Conservation (phyloP, 2,888 invertebrate genomes). For the Drosophila infuscata region DNA sequence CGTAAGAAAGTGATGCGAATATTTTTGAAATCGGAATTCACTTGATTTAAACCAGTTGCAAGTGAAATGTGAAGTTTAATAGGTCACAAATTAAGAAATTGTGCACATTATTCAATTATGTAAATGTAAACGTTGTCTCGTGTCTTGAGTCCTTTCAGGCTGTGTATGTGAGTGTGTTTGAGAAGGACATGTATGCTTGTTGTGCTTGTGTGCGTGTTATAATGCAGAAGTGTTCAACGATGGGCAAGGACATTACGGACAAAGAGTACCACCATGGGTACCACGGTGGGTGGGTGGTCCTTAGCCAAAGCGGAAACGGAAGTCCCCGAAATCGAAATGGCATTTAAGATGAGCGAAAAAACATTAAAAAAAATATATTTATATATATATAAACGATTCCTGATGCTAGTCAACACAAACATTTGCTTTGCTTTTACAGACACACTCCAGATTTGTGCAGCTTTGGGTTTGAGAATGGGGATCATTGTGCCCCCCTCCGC, state of each 20-base stretch:
- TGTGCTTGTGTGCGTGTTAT: constrained; percentile 32
- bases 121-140: constrained; percentile 29
- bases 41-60: constrained; percentile 36
- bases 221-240: constrained; percentile 47
- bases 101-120: constrained; percentile 33
- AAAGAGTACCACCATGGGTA: constrained; percentile 46
- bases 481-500: constrained; percentile 5
- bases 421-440: constrained; percentile 16
- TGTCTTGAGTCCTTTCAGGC: background rate
- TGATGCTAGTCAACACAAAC: constrained; percentile 25
- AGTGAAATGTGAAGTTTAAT: constrained; percentile 58
- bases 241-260: constrained; percentile 76
- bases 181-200: constrained; percentile 1
- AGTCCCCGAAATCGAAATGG: constrained; percentile 78
- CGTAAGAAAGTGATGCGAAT: constrained; percentile 31
- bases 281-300: constrained; percentile 4
- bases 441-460: constrained; percentile 17
- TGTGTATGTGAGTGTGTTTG: constrained; percentile 7
- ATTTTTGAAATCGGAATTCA: constrained; percentile 65
- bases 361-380: constrained; percentile 38
- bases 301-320: constrained; percentile 73
- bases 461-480: constrained; percentile 8
- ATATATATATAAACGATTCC: constrained; percentile 18
- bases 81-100: constrained; percentile 35
- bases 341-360: constrained; percentile 64